phyloP scores from a whole-genome alignment of 2,888 invertebrate species.

The Mythimna lalbum region DNA sequence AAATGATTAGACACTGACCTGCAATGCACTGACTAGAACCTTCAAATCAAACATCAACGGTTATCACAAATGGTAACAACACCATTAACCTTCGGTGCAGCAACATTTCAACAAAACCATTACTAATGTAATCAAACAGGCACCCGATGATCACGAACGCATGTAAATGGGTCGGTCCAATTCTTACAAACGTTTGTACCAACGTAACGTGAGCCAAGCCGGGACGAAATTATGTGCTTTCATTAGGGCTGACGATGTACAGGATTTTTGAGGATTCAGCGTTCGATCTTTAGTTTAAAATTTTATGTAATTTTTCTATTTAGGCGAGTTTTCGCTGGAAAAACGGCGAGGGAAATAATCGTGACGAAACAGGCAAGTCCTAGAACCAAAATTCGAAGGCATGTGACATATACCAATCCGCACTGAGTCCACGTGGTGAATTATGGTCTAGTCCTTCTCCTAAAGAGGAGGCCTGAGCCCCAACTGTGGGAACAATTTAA shows the following conservation, averaged over 20 bases:
- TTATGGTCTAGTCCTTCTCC: too few relatives aligned
- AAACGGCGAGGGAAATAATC: too few relatives aligned
- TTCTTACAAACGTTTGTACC: constrained; percentile 62
- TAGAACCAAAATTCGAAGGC: too few relatives aligned
- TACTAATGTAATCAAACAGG: constrained; percentile 63
- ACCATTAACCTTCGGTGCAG: constrained; percentile 18
- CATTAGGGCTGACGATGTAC: constrained; percentile 48
- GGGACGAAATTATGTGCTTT: constrained; percentile 63
- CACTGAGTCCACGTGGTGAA: too few relatives aligned
- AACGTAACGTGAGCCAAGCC: constrained; percentile 56
- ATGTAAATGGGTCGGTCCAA: constrained; percentile 63
- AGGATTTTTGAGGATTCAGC: constrained; percentile 19
- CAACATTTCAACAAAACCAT: constrained; percentile 36
- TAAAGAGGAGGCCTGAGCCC: too few relatives aligned
- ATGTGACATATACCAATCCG: too few relatives aligned
- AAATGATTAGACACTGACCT: neutral
- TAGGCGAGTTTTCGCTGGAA: neutral
- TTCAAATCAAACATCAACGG: constrained; percentile 9
- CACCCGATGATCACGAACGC: constrained; percentile 55
- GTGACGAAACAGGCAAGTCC: too few relatives aligned
- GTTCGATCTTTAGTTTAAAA: neutral
- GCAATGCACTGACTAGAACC: neutral
- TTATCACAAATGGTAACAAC: constrained; percentile 3
- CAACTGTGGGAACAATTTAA: too few relatives aligned
- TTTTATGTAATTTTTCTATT: neutral